A percentile compares a stretch with the other conserved stretches of the same genome.
phyloP scores from a whole-genome alignment of 2,888 invertebrate species.

The Nemurella pictetii region DNA sequence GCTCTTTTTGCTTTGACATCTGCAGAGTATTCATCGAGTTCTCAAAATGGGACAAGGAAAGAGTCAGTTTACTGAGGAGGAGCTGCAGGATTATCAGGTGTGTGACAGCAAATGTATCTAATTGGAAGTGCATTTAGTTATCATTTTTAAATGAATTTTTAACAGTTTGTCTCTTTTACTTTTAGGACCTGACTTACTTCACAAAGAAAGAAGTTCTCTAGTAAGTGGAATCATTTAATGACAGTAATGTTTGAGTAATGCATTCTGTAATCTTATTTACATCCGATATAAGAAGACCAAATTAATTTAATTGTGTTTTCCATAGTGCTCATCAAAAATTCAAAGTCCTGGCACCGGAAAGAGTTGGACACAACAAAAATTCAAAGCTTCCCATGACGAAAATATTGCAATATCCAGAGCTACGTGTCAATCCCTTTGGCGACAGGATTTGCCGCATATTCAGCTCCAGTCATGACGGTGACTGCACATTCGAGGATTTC shows the following conservation, averaged over 20 bases:
- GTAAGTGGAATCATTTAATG: conserved; percentile 60
- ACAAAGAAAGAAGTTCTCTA: conserved; percentile 89
- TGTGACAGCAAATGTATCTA: conserved; percentile 43
- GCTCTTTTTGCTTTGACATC: background rate
- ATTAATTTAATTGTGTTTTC: conserved; percentile 41
- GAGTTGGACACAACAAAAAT: conserved; percentile 86
- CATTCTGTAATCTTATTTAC: conserved; percentile 30
- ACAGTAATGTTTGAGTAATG: too few relatives aligned
- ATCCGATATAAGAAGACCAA: background rate
- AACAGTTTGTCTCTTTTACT: conserved; percentile 38
- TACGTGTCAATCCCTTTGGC: conserved; percentile 88
- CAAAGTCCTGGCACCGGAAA: conserved; percentile 84
- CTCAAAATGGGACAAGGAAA: conserved; percentile 75
- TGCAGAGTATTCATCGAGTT: too few relatives aligned
- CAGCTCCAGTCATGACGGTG: conserved; percentile 84
- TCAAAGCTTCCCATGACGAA: conserved; percentile 83
- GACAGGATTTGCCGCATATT: conserved; percentile 92
- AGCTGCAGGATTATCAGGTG: conserved; percentile 86
- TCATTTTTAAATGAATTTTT: background rate
- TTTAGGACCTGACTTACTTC: conserved; percentile 88
- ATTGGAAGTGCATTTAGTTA: background rate
- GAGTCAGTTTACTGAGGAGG: conserved; percentile 85
- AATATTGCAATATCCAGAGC: conserved; percentile 82
- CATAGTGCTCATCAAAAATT: conserved; percentile 87
- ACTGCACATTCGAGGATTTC: conserved; percentile 94